phyloP scores from a whole-genome alignment of 2,888 invertebrate genomes.

The Orthosia gracilis region DNA sequence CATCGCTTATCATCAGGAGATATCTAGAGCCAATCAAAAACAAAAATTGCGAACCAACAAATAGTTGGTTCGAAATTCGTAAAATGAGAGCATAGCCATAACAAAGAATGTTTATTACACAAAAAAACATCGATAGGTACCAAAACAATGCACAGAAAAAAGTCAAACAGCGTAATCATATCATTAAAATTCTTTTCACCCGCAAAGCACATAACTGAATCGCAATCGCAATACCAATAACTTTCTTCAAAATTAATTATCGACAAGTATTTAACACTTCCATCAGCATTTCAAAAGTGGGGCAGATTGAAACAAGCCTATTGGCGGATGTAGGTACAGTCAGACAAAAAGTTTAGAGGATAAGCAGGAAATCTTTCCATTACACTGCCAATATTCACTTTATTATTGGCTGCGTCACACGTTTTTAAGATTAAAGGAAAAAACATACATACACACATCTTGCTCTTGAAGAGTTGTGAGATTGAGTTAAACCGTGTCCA shows the following conservation, averaged over 20 bases:
- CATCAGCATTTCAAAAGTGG: slow-evolving; percentile 57
- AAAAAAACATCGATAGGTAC: slow-evolving; percentile 2
- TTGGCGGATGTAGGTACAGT: slow-evolving; percentile 27
- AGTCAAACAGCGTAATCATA: slow-evolving; percentile 13
- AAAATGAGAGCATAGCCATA: neutral
- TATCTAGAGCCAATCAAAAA: too few species aligned
- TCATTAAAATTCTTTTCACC: slow-evolving; percentile 49
- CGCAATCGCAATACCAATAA: slow-evolving; percentile 46
- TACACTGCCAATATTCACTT: too few species aligned
- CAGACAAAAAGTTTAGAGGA: slow-evolving; percentile 12
- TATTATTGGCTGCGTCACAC: too few species aligned
- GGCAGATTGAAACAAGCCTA: slow-evolving; percentile 36
- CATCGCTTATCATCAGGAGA: too few species aligned
- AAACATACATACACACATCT: too few species aligned
- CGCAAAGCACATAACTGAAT: slow-evolving; percentile 29
- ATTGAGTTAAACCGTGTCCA: too few species aligned
- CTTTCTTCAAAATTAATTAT: slow-evolving; percentile 64
- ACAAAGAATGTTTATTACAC: slow-evolving; percentile 15
- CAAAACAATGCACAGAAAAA: slow-evolving; percentile 29
- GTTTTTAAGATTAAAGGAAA: too few species aligned
- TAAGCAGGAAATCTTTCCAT: neutral
- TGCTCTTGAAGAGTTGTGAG: too few species aligned
- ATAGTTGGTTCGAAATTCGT: too few species aligned
- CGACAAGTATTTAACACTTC: slow-evolving; percentile 58
- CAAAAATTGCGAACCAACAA: too few species aligned